Evolutionary conservation across 2,797 vertebrate genomes (phyloP).

Genomic region (Acanthurus lineatus): DNA sequence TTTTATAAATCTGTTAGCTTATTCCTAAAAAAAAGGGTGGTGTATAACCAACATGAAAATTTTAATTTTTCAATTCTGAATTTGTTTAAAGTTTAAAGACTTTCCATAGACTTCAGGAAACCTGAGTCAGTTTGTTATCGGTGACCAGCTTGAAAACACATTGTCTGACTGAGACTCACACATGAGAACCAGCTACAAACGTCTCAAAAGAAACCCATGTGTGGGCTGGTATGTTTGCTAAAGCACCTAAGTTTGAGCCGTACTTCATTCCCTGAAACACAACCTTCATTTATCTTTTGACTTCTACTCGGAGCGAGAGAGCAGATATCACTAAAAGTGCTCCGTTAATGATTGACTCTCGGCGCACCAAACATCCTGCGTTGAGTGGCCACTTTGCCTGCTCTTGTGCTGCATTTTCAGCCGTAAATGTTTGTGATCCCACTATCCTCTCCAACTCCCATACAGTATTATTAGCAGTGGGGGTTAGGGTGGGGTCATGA

Average conservation of each 20-base stretch:
- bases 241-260: slow-evolving; percentile 67
- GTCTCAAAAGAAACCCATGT: slow-evolving; percentile 58
- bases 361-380: slow-evolving; percentile 69
- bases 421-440: slow-evolving; percentile 81
- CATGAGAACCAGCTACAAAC: slow-evolving; percentile 59
- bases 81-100: slow-evolving; percentile 4
- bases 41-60: neutral
- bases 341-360: slow-evolving; percentile 83
- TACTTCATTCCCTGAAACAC: slow-evolving; percentile 67
- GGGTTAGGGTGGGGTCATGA: slow-evolving; percentile 59
- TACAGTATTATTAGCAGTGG: slow-evolving; percentile 78
- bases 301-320: slow-evolving; percentile 61
- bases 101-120: slow-evolving; percentile 43
- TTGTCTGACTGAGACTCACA: slow-evolving; percentile 48
- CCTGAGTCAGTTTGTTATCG: slow-evolving; percentile 49
- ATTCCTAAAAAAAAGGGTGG: slow-evolving; percentile 2
- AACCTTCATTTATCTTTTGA: slow-evolving; percentile 80
- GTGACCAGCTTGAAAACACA: slow-evolving; percentile 47
- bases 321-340: slow-evolving; percentile 80
- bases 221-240: slow-evolving; percentile 69
- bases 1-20: neutral
- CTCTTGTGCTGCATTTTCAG: slow-evolving; percentile 70
- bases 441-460: slow-evolving; percentile 72
- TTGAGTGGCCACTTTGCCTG: slow-evolving; percentile 79
- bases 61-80: neutral